Conservation (phyloP, 2,797 vertebrate genomes). For the Synanceia verrucosa region DNA sequence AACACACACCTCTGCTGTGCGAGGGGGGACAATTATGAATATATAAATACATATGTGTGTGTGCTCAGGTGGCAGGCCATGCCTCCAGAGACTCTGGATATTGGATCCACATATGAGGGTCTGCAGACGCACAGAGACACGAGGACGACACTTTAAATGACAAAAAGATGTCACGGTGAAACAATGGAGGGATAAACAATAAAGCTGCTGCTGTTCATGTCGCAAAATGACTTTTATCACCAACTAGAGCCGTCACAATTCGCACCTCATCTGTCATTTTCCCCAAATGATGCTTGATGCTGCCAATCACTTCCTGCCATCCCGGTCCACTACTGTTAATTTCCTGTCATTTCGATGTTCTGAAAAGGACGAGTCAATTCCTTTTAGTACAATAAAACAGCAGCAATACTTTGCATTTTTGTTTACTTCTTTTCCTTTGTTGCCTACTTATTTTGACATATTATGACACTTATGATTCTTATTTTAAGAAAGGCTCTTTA, state of each 20-base stretch:
- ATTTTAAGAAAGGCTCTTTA: too few species aligned
- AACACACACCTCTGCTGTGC: constrained; percentile 4
- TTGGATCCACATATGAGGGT: constrained; percentile 17
- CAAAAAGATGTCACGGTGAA: constrained; percentile 11
- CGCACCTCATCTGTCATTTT: constrained; percentile 12
- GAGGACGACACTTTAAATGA: constrained; percentile 16
- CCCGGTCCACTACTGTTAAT: not conserved
- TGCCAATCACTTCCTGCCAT: constrained; percentile 2
- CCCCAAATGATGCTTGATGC: not conserved
- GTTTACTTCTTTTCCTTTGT: too few species aligned
- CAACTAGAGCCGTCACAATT: not conserved
- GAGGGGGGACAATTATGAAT: not conserved
- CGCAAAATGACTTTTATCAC: not conserved
- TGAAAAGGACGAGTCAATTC: not conserved
- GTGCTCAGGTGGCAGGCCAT: not conserved
- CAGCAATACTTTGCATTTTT: not conserved
- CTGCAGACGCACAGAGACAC: constrained; percentile 22
- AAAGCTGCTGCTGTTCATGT: not conserved
- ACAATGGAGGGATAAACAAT: constrained; percentile 8
- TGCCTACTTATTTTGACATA: too few species aligned
- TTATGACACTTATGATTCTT: too few species aligned
- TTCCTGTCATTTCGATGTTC: constrained; percentile 1
- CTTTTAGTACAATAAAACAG: not conserved
- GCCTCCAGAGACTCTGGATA: constrained; percentile 17
- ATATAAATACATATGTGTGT: constrained; percentile 3